phyloP scores from a whole-genome alignment of 2,113 vertebrate species.

The Poeciliopsis prolifica region DNA sequence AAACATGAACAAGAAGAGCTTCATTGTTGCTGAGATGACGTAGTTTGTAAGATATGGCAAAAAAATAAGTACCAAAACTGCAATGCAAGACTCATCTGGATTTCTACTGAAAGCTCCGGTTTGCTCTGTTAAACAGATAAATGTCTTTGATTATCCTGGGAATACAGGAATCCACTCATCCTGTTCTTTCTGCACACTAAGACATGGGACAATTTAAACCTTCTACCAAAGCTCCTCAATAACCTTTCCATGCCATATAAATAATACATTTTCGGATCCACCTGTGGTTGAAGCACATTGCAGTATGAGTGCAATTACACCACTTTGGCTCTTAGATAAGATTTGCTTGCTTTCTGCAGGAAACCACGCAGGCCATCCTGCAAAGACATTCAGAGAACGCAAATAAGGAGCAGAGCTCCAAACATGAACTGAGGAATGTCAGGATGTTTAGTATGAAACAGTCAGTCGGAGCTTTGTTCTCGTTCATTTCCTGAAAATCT shows the following conservation, averaged over 20 bases:
- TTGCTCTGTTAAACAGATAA: constrained; percentile 71
- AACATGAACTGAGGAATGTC: constrained; percentile 45
- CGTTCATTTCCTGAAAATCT: constrained; percentile 65
- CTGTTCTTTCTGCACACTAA: constrained; percentile 37
- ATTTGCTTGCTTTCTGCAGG: constrained; percentile 56
- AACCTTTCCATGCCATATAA: constrained; percentile 8
- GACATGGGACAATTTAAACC: constrained; percentile 45
- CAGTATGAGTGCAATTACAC: constrained; percentile 35
- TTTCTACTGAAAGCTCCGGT: constrained; percentile 55
- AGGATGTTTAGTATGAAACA: constrained; percentile 69
- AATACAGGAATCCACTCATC: constrained; percentile 54
- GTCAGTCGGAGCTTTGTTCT: constrained; percentile 62
- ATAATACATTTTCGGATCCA: constrained; percentile 16
- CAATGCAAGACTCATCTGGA: constrained; percentile 69
- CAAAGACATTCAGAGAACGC: constrained; percentile 61
- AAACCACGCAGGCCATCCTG: constrained; percentile 49
- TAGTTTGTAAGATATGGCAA: not conserved
- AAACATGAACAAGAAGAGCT: not conserved
- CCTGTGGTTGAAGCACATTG: constrained; percentile 30
- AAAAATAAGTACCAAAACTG: constrained; percentile 9
- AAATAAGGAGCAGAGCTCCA: constrained; percentile 29
- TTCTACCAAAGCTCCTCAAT: constrained; percentile 31
- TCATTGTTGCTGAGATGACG: not conserved
- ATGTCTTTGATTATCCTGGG: constrained; percentile 66
- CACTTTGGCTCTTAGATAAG: constrained; percentile 48